These are phyloP conservation scores for Eilema sororculum DNA, from an alignment of 2,888 invertebrate species.

Conservation along the genomic window DNA sequence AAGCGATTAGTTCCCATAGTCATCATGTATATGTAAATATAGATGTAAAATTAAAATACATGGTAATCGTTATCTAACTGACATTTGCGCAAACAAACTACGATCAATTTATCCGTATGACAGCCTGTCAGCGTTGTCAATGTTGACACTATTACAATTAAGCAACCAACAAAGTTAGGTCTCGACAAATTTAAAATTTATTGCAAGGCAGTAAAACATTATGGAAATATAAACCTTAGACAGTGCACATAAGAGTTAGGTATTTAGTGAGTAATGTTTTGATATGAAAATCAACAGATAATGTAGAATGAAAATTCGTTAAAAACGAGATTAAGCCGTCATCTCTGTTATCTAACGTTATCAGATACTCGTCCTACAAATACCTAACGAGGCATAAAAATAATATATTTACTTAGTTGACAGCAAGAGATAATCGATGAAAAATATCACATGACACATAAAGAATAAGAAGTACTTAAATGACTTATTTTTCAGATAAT, in stretches of 20 bases:
- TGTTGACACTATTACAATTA: conserved; percentile 84
- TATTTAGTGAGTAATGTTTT: conserved; percentile 26
- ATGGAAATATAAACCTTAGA: conserved; percentile 63
- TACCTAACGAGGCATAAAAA: conserved; percentile 72
- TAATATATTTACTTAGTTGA: conserved; percentile 77
- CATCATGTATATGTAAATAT: conserved; percentile 52
- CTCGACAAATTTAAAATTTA: conserved; percentile 70
- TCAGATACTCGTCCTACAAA: conserved; percentile 75
- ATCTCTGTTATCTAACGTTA: conserved; percentile 82
- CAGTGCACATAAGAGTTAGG: conserved; percentile 44
- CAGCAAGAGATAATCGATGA: conserved; percentile 70
- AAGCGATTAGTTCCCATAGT: conserved; percentile 70
- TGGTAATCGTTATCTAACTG: conserved; percentile 81
- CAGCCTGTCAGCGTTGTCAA: conserved; percentile 83
- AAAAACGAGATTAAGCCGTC: conserved; percentile 85
- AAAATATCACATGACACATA: conserved; percentile 67
- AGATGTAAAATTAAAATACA: conserved; percentile 78
- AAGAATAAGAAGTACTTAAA: conserved; percentile 41
- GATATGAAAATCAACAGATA: conserved; percentile 59
- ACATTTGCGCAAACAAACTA: conserved; percentile 83
- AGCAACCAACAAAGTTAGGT: conserved; percentile 79
- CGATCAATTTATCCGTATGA: conserved; percentile 84
- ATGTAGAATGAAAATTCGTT: conserved; percentile 81
- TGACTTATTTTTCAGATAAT: conserved; percentile 29
- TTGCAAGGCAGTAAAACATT: conserved; percentile 45